Base-by-base conservation (phyloP, 2,797 vertebrate species). In the Lithobates pipiens region DNA sequence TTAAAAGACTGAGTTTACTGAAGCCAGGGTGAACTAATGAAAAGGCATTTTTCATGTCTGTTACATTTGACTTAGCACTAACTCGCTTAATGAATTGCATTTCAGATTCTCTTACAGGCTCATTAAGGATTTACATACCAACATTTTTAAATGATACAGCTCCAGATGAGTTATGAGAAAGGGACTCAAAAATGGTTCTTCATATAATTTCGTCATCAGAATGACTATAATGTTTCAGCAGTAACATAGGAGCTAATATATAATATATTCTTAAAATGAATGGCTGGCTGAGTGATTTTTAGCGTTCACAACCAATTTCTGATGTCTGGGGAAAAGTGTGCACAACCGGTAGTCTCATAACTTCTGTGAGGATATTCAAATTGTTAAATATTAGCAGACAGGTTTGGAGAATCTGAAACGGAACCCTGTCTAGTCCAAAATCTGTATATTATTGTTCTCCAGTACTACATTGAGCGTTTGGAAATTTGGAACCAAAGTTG, bases 31-130 rank as follows among this genome's bases (percentile, higher is more conserved):
- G 85, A 82, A 77, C 86, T 91, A 91, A 92, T 92, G 89, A 91
- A 91, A 91, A 92, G 84, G 65, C 88, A 90, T 91, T 91, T 91
- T 90, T 92, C 92, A 91, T 91, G 91, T 91, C 89, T 27, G 70
- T 87, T 91, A 87, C 89, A 90, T 91, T 88, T 89, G 89, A 90
- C 89, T 90, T 88, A 89, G 89, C 89, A 91, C 88, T 89, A 89
- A 89, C 81, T 77, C 88, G 76, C 88, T 90, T 92, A 91, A 91
- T 93, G 90, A 88, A 91, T 92, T 90, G 84, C 80, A 89, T 92
- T 92, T 92, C 91, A 86, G 89, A 90, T 92, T 89, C 85, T 90
- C 89, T 91, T 90, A 89, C 85, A 88, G 90, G 84, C 83, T 89
- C 86, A 92, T 92, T 91, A 91, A 90, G 90, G 89, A 91, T 90